These are phyloP conservation scores for Aldrovandia affinis DNA, from an alignment of 2,797 vertebrate species.

Conservation along the genomic window DNA sequence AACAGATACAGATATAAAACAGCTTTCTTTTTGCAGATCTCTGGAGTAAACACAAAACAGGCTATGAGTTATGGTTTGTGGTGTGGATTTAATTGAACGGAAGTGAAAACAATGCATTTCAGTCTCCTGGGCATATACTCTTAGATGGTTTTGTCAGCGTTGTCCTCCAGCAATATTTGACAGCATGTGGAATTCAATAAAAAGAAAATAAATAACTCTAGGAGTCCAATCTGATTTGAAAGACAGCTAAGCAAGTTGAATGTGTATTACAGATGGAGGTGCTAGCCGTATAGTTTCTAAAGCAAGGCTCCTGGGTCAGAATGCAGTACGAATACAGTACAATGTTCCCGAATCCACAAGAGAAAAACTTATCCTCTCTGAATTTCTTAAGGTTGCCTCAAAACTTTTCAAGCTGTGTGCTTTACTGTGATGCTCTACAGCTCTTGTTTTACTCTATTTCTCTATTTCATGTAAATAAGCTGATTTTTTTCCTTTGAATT, in stretches of 20 bases:
- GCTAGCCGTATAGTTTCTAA: slow-evolving; percentile 20
- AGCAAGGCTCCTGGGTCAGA: not conserved
- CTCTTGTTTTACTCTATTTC: not conserved
- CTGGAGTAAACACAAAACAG: slow-evolving; percentile 25
- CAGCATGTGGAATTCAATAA: slow-evolving; percentile 39
- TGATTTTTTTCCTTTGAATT: not conserved
- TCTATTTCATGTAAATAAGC: not conserved
- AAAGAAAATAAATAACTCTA: slow-evolving; percentile 34
- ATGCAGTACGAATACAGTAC: not conserved
- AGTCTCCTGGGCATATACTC: not conserved
- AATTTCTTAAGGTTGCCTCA: not conserved
- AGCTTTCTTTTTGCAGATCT: not conserved
- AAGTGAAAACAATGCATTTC: slow-evolving; percentile 25
- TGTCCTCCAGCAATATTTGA: slow-evolving; percentile 25
- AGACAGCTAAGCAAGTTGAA: slow-evolving; percentile 21
- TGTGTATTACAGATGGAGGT: slow-evolving; percentile 27
- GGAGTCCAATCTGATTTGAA: slow-evolving; percentile 38
- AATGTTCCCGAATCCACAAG: not conserved
- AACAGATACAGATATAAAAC: slow-evolving; percentile 4
- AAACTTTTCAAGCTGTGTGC: not conserved
- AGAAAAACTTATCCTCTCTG: too few species aligned
- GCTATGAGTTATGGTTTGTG: slow-evolving; percentile 16
- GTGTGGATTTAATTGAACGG: slow-evolving; percentile 28
- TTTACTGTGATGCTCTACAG: not conserved
- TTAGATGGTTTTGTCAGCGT: slow-evolving; percentile 17